A percentile compares a stretch with the other conserved stretches of the same genome.
Evolutionary conservation across 2,888 invertebrate genomes (phyloP).

Genomic region (Carterocephalus palaemon): DNA sequence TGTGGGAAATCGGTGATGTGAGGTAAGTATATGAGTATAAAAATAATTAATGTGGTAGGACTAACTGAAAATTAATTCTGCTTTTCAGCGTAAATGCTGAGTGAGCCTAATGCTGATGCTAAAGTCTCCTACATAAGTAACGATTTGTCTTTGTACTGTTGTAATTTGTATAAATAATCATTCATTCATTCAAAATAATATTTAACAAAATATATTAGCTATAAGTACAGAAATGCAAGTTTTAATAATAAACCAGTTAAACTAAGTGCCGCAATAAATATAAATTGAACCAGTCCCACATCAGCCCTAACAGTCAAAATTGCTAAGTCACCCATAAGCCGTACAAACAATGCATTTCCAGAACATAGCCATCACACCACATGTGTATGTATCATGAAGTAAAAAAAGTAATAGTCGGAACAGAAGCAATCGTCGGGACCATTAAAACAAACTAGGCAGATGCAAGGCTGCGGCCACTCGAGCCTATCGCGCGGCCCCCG

Average conservation of each 20-base stretch:
- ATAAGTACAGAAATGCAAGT: too few relatives aligned
- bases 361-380: slow-evolving; percentile 34
- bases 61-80: too few relatives aligned
- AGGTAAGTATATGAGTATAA: too few relatives aligned
- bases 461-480: slow-evolving; percentile 61
- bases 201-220: too few relatives aligned
- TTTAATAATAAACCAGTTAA: slow-evolving; percentile 9
- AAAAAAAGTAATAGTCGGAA: slow-evolving; percentile 30
- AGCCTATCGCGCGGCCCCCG: slow-evolving; percentile 64
- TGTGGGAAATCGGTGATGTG: too few relatives aligned
- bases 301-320: slow-evolving; percentile 38
- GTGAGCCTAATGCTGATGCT: too few relatives aligned
- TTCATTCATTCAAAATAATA: too few relatives aligned
- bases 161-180: too few relatives aligned
- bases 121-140: too few relatives aligned
- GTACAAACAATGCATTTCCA: slow-evolving; percentile 36
- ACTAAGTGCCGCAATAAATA: slow-evolving; percentile 11
- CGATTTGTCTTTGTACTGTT: too few relatives aligned
- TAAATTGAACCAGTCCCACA: slow-evolving; percentile 16
- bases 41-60: too few relatives aligned
- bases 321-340: slow-evolving; percentile 58
- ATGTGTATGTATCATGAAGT: slow-evolving; percentile 59
- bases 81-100: too few relatives aligned
- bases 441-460: slow-evolving; percentile 76
- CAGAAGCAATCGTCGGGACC: slow-evolving; percentile 63